These are phyloP conservation scores for Oncorhynchus gorbuscha DNA, from an alignment of 2,113 vertebrate genomes.

Conservation along the genomic window DNA sequence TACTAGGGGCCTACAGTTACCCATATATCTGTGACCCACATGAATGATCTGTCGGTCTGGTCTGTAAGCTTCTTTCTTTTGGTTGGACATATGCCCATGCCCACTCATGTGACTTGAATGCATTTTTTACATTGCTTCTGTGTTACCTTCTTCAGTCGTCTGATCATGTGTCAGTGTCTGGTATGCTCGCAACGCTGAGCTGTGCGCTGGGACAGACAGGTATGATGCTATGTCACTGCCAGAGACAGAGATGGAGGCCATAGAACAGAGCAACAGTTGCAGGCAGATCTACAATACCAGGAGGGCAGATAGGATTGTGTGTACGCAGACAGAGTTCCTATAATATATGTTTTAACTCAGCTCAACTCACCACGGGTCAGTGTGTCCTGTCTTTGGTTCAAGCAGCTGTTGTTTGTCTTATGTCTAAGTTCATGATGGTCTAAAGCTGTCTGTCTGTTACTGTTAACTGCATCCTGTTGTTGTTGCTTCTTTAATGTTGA, in stretches of 20 bases:
- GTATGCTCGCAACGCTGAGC: slow-evolving; percentile 13
- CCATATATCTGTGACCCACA: slow-evolving; percentile 91
- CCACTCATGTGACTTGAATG: slow-evolving; percentile 98
- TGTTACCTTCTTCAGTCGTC: slow-evolving; percentile 86
- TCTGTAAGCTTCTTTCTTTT: slow-evolving; percentile 94
- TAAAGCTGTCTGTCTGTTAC: slow-evolving; percentile 65
- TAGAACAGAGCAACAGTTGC: slow-evolving; percentile 66
- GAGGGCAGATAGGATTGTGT: slow-evolving; percentile 65
- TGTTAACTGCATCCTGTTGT: slow-evolving; percentile 66
- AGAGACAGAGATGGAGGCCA: slow-evolving; percentile 35
- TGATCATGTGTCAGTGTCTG: slow-evolving; percentile 84
- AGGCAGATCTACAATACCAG: slow-evolving; percentile 49
- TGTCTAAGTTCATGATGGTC: slow-evolving; percentile 45
- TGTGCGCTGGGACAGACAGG: slow-evolving; percentile 81
- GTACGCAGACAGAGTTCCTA: slow-evolving; percentile 65
- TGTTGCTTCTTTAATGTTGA: slow-evolving; percentile 66
- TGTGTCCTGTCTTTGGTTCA: slow-evolving; percentile 77
- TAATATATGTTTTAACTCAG: slow-evolving; percentile 65
- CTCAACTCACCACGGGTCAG: slow-evolving; percentile 48
- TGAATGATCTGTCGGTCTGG: slow-evolving; percentile 81
- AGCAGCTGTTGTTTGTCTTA: slow-evolving; percentile 54
- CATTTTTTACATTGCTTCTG: slow-evolving; percentile 99
- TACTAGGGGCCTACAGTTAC: slow-evolving; percentile 79
- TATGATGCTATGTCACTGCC: slow-evolving; percentile 64
- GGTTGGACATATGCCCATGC: slow-evolving; percentile 67